Conservation (phyloP, 2,797 vertebrate species). For the Typhlichthys eigenmanni region DNA sequence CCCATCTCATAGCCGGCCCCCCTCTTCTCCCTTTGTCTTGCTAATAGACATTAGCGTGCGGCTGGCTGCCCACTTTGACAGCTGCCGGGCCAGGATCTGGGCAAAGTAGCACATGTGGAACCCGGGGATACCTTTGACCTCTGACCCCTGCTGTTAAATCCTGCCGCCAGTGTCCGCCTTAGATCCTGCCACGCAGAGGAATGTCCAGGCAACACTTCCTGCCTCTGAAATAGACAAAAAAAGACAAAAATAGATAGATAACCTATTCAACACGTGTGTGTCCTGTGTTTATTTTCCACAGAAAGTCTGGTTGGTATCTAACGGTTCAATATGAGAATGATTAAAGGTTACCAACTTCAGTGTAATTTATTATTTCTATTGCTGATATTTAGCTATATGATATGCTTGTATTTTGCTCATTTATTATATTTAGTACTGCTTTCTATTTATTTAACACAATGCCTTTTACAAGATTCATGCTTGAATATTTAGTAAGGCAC, state of each 20-base stretch:
- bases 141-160: conserved; percentile 77
- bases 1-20: conserved; percentile 66
- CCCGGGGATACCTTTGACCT: conserved; percentile 81
- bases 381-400: not conserved
- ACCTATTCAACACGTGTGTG: no score
- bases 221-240: conserved; percentile 26
- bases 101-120: conserved; percentile 91
- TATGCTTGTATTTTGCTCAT: not conserved
- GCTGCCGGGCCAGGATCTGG: conserved; percentile 73
- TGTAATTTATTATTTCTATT: no score
- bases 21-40: conserved; percentile 86
- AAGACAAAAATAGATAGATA: conserved; percentile 24
- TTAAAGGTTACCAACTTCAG: conserved; percentile 5
- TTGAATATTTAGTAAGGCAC: no score
- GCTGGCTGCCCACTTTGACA: conserved; percentile 93
- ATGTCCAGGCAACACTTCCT: conserved; percentile 51
- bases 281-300: no score
- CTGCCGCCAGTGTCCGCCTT: conserved; percentile 46
- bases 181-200: conserved; percentile 44
- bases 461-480: no score
- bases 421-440: no score
- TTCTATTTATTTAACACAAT: no score
- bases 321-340: conserved; percentile 27
- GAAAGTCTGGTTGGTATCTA: no score
- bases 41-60: conserved; percentile 92